phyloP scores from a whole-genome alignment of 2,888 invertebrate genomes.

The Diogma glabrata region DNA sequence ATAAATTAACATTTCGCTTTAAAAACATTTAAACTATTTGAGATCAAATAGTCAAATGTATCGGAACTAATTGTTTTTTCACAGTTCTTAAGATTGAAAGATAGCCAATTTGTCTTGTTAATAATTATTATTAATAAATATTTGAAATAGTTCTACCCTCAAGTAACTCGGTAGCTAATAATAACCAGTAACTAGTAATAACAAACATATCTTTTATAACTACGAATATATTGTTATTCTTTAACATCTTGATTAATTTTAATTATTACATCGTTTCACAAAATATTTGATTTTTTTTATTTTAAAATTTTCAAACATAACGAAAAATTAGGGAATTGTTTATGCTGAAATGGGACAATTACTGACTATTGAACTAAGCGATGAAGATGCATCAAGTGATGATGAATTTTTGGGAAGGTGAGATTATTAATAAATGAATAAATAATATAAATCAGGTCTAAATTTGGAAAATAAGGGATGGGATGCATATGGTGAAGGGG shows the following conservation, averaged over 20 bases:
- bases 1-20: no score
- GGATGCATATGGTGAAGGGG: background rate
- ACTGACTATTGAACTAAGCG: constrained; percentile 58
- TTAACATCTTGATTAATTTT: constrained; percentile 1
- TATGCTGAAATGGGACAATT: constrained; percentile 35
- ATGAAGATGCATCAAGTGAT: constrained; percentile 80
- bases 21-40: no score
- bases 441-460: background rate
- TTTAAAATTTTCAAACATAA: constrained; percentile 11
- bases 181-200: no score
- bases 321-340: constrained; percentile 30
- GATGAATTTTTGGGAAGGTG: constrained; percentile 91
- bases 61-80: no score
- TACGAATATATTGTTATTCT: background rate
- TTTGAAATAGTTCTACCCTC: no score
- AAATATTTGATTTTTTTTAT: background rate
- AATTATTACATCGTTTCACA: background rate
- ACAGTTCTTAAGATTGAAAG: no score
- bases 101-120: no score
- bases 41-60: no score
- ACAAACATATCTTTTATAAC: background rate
- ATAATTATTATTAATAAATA: no score
- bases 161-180: no score
- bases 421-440: constrained; percentile 24
- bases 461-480: background rate